These are phyloP conservation scores for Actenoides lindsayi DNA, from an alignment of 2,113 vertebrate species.

Conservation along the genomic window DNA sequence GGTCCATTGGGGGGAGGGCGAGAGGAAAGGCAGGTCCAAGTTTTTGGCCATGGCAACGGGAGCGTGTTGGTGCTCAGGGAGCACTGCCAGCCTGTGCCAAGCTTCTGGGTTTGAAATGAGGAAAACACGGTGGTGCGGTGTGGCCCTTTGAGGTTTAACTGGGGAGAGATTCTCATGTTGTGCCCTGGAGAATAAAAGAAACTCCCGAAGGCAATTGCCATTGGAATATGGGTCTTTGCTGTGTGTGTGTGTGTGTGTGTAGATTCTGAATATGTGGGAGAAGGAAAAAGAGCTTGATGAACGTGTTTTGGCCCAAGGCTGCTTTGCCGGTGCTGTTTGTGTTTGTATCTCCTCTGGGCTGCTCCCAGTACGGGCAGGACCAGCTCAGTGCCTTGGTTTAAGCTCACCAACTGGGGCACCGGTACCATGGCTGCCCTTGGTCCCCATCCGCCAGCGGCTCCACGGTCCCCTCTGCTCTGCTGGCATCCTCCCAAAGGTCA, in stretches of 20 bases:
- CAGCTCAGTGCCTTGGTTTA: not conserved
- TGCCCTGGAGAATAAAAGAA: not conserved
- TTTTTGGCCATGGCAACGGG: not conserved
- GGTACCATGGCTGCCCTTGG: not conserved
- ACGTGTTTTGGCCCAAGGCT: not conserved
- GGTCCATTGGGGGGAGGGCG: not conserved
- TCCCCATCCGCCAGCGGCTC: rapidly evolving
- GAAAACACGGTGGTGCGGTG: rapidly evolving
- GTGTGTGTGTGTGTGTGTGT: no score
- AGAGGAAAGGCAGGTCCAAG: not conserved
- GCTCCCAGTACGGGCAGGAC: not conserved
- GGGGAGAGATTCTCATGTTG: not conserved
- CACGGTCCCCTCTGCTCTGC: rapidly evolving
- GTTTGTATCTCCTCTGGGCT: not conserved
- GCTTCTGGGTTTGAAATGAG: not conserved
- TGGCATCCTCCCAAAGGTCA: not conserved
- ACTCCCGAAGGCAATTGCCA: not conserved
- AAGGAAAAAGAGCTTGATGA: not conserved
- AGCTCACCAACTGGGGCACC: not conserved
- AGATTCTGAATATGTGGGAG: not conserved
- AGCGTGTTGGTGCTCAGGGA: not conserved
- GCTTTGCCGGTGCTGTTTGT: not conserved
- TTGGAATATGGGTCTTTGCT: not conserved
- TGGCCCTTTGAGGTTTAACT: not conserved
- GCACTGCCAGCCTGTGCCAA: not conserved